phyloP scores from a whole-genome alignment of 2,888 invertebrate species.

The Lasioglossum vierecki region DNA sequence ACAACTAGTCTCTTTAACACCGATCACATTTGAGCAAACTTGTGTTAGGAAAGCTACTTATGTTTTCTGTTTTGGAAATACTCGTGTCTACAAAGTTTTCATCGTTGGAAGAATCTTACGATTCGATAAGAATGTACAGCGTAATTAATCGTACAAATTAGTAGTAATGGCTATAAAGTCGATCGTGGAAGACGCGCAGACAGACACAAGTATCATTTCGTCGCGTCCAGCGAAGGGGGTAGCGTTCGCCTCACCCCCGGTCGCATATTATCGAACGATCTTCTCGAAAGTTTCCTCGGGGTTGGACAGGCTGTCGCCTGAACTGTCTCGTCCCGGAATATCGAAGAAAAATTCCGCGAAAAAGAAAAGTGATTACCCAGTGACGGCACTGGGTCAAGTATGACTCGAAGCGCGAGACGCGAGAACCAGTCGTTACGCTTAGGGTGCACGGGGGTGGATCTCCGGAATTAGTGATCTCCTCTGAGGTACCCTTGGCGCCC shows the following conservation, averaged over 20 bases:
- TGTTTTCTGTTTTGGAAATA: too few species aligned
- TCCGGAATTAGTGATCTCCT: slow-evolving; percentile 42
- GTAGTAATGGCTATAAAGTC: too few species aligned
- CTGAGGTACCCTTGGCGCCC: background rate
- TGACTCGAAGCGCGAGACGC: slow-evolving; percentile 41
- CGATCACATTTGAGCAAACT: too few species aligned
- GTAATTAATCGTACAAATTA: too few species aligned
- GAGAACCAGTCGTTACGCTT: slow-evolving; percentile 43
- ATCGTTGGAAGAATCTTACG: too few species aligned
- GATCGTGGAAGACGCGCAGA: background rate
- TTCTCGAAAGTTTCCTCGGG: slow-evolving; percentile 25
- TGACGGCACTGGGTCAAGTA: slow-evolving; percentile 49
- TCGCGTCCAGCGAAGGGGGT: background rate
- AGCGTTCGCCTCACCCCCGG: background rate
- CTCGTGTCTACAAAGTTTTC: too few species aligned
- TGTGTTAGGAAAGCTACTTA: too few species aligned
- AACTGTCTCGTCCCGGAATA: slow-evolving; percentile 26
- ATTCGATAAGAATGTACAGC: too few species aligned
- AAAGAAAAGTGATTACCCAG: slow-evolving; percentile 52
- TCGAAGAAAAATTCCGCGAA: slow-evolving; percentile 42
- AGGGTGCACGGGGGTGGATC: background rate
- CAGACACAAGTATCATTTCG: background rate
- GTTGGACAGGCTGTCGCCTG: background rate
- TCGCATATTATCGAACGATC: slow-evolving; percentile 21
- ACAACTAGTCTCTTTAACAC: too few species aligned